A percentile compares a stretch with the other conserved stretches of the same genome.
Evolutionary conservation across 2,888 invertebrate species (phyloP).

Genomic region (Onthophagus sagittarius): DNA sequence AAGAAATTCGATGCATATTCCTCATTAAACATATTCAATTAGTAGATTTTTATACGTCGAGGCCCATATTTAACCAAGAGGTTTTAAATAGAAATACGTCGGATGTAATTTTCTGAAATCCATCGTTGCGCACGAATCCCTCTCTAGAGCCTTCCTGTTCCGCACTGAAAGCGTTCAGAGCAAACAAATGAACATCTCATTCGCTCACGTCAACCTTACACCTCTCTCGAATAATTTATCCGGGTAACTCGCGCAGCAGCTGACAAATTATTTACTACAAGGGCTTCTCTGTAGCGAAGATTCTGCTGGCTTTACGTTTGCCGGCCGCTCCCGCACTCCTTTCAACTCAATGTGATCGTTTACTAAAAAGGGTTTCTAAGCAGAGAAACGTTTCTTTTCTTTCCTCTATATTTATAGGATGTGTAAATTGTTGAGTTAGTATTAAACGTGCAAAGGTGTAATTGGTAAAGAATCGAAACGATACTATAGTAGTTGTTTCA

Average conservation of each 20-base stretch:
- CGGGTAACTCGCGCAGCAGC: not conserved
- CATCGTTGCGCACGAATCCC: not conserved
- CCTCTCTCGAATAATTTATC: constrained; percentile 10
- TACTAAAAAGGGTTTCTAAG: not conserved
- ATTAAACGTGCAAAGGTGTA: not conserved
- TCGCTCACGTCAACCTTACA: constrained; percentile 7
- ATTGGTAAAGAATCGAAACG: not conserved
- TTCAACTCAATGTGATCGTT: not conserved
- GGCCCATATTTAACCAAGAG: not conserved
- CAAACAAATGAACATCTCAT: constrained; percentile 14
- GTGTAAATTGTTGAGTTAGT: not conserved
- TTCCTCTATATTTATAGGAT: not conserved
- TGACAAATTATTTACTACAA: constrained; percentile 13
- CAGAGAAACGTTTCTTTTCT: not conserved
- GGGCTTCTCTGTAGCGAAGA: not conserved
- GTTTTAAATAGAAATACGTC: not conserved
- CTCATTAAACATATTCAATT: not conserved
- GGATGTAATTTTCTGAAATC: not conserved
- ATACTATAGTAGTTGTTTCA: not conserved
- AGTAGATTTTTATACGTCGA: not conserved
- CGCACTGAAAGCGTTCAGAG: constrained; percentile 2
- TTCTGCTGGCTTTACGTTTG: not conserved
- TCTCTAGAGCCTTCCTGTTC: not conserved
- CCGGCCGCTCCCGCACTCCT: not conserved
- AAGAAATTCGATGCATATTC: no score